Evolutionary conservation across 2,113 vertebrate species (phyloP), one percentile per base, ranked within the genome.

Genomic region (Benitochromis conjunctus): DNA sequence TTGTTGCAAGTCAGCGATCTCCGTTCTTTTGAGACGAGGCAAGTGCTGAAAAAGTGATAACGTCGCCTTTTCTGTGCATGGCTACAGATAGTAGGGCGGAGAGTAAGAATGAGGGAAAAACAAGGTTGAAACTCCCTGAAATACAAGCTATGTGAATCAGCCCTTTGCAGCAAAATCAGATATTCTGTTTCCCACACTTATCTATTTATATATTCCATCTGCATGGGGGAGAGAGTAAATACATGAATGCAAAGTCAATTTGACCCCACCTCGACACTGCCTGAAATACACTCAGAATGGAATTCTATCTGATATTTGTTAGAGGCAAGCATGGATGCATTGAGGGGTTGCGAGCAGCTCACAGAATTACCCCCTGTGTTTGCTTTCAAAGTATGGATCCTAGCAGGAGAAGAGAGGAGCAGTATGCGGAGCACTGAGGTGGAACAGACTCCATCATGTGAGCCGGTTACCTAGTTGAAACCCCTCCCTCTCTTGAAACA

Each of bases 141-240:
- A 87, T 89, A 82, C 77, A 91, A 81, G 85, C 64, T 86, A 81
- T 85, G 88, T 56, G 85, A 89, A 92, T 90, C 57, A 66, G 76
- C 81, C 85, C 26, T 89, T 85, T 92, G 86, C 89, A 81, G 85
- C 79, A 92, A 89, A 93, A 94, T 92, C 91, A 90, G 90, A 95
- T 94, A 94, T 93, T 88, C 85, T 36, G 79, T 92, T 95, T 94
- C 92, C 90, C 95, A 93, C 93, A 89, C 85, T 85, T 91, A 92
- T 90, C 95, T 96, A 94, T 95, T 94, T 95, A 94, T 96, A 93
- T 84, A 88, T 95, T 90, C 88, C 48, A 84, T 84, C 90, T 92
- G 90, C 89, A 92, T 86, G 84, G 88, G 66, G 64, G 89, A 79
- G 86, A 90, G 92, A 92, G 88, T 91, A 94, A 92, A 92, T 84